Base-by-base conservation (phyloP, 2,888 invertebrate species). In the Cantharis rufa region DNA sequence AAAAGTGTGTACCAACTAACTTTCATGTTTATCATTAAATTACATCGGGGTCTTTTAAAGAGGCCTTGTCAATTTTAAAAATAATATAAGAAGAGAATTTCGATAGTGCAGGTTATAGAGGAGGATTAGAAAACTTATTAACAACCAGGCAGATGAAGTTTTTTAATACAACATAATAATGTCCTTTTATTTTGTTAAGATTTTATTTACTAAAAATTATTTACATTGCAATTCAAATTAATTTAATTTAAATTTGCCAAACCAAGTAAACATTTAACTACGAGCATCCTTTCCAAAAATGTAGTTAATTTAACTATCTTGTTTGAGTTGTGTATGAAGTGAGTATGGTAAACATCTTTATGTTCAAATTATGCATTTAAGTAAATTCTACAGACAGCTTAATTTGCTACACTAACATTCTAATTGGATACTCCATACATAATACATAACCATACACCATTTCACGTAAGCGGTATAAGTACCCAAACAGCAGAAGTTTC, bases 311-410 rank as follows among this genome's bases (percentile, higher is more conserved):
- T 48, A 48, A 48, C 48, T 18, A 32, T 66, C 15, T 16, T 21
- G 61, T 66, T 66, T 66, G 66, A 69, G 73, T 68, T 73, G 73
- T 69, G 69, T 68, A 73, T 69, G 62, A 69, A 73, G 69, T 73
- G 73, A 69, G 70, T 74, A 74, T 62, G 48, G 74, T 70, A 76
- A 75, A 75, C 76, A 75, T 79, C 79, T 79, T 77, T 79, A 77
- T 78, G 75, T 72, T 71, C 70, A 70, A 74, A 76, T 81, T 79
- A 82, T 83, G 82, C 80, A 84, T 84, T 84, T 84, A 82, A 83
- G 83, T 85, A 84, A 85, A 84, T 83, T 83, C 83, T 82, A 84
- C 82, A 84, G 84, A 84, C 84, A 84, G 84, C 84, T 84, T 84
- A 84, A 84, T 84, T 84, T 83, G 80, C 83, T 84, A 83, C 83